Evolutionary conservation across 2,113 vertebrate genomes (phyloP), one percentile per base, ranked within the genome.

Genomic region (Blennius ocellaris): DNA sequence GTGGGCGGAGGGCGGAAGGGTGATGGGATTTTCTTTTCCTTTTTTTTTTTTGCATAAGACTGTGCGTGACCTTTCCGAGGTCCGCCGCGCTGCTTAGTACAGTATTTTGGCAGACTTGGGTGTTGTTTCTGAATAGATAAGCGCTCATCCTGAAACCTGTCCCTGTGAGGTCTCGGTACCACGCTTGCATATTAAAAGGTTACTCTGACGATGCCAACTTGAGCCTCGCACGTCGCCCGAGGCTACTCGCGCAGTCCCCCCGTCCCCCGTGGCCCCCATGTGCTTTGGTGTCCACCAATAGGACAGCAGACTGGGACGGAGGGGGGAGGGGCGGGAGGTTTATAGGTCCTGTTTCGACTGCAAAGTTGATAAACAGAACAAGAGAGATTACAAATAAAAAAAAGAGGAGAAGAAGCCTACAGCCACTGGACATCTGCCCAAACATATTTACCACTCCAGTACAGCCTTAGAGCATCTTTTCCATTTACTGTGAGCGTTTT

Each of bases 61-160:
- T 63, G 61, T 17, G 12, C 5, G 1, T 84, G 83, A 90, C 88
- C 88, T 90, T 85, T 85, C 59, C 39, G 57, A 12, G 73, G 54
- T 78, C 80, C 10, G 5, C 72, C 12, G 66, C 59, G 21, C 70
- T 57, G 76, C 82, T 85, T 49, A 74, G 67, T 57, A 60, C 66
- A 8, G 65, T 57, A 56, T 82, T 80, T 60, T 92, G 84, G 82
- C 89, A 88, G 77, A 70, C 80, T 82, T 57, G 58, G 76, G 65
- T 83, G 79, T 83, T 86, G 84, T 78, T 90, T 81, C 76, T 45
- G 83, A 87, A 82, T 70, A 86, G 89, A 90, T 85, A 87, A 90
- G 86, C 71, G 11, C 68, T 77, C 81, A 74, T 85, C 77, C 61
- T 72, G 59, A 82, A 87, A 76, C 73, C 68, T 61, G 80, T 71